Base-by-base conservation (phyloP, 2,888 invertebrate species). In the Eupithecia vulgata region DNA sequence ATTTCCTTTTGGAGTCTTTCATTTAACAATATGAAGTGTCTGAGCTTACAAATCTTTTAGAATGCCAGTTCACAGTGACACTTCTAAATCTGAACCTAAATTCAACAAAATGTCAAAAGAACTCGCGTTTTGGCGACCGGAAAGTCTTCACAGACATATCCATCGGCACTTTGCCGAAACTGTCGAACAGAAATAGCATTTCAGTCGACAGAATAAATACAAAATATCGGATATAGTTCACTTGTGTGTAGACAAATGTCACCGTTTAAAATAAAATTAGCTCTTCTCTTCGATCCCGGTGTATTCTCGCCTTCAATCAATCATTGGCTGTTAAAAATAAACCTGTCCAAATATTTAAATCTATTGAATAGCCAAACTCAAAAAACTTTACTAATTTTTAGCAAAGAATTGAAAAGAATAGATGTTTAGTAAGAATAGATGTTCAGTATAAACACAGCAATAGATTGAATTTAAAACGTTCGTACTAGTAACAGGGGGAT, bases 201-300 rank as follows among this genome's bases (percentile, higher is more conserved):
- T 78, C 77, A 78, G 78, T 80, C 81, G 76, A 82, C 79, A 84
- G 82, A 85, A 86, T 85, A 87, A 84, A 85, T 72, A 83, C 88
- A 87, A 87, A 87, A 85, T 81, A 87, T 88, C 87, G 85, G 87
- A 90, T 87, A 90, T 88, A 87, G 85, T 87, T 83, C 78, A 82
- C 84, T 84, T 83, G 83, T 80, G 83, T 85, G 87, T 83, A 83
- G 87, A 87, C 87, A 87, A 87, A 85, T 87, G 88, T 86, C 86
- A 85, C 83, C 81, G 80, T 83, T 87, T 85, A 83, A 87, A 87
- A 87, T 84, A 83, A 86, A 83, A 84, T 81, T 78, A 77, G 76
- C 79, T 81, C 78, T 25, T 25, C 57, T 62, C 17, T 74, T 64
- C 74, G 77, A 72, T 82, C 81, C 84, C 82, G 78, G 78, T 77